Evolutionary conservation across 2,888 invertebrate species (phyloP).

Genomic region (Drosophila koepferae): DNA sequence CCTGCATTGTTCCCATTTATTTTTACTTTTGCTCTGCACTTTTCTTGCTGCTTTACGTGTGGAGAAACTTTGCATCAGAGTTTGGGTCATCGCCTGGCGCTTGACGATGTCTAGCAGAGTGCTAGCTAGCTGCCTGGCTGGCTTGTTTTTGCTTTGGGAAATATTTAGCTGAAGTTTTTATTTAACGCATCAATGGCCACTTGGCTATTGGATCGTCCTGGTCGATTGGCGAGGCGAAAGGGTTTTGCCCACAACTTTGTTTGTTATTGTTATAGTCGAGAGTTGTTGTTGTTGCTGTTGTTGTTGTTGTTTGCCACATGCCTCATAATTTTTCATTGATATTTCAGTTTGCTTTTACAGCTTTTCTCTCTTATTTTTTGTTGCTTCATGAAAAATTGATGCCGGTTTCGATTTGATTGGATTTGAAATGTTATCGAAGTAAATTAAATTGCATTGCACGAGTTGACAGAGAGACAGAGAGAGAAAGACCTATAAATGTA

Average conservation of each 20-base stretch:
- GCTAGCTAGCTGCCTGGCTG: neutral
- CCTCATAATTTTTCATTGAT: constrained; percentile 75
- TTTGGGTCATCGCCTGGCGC: constrained; percentile 21
- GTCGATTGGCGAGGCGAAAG: constrained; percentile 47
- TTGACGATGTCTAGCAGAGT: neutral
- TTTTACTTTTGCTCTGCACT: neutral
- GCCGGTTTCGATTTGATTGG: constrained; percentile 66
- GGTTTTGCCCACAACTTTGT: constrained; percentile 43
- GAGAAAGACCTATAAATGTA: neutral
- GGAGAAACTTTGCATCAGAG: constrained; percentile 57
- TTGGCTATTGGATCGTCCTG: constrained; percentile 61
- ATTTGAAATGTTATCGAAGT: constrained; percentile 66
- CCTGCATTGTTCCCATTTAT: neutral
- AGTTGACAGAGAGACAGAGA: neutral
- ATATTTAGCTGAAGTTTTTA: constrained; percentile 75
- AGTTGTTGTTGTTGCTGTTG: constrained; percentile 13
- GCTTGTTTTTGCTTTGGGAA: constrained; percentile 60
- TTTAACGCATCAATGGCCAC: constrained; percentile 74
- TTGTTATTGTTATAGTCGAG: constrained; percentile 36
- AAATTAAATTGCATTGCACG: constrained; percentile 51
- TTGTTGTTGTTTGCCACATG: constrained; percentile 62
- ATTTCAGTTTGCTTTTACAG: constrained; percentile 45
- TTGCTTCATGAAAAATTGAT: constrained; percentile 62
- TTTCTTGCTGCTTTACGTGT: constrained; percentile 19
- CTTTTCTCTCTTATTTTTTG: constrained; percentile 13